phyloP scores from a whole-genome alignment of 1,140 invertebrate species.

The Araneus ventricosus region DNA sequence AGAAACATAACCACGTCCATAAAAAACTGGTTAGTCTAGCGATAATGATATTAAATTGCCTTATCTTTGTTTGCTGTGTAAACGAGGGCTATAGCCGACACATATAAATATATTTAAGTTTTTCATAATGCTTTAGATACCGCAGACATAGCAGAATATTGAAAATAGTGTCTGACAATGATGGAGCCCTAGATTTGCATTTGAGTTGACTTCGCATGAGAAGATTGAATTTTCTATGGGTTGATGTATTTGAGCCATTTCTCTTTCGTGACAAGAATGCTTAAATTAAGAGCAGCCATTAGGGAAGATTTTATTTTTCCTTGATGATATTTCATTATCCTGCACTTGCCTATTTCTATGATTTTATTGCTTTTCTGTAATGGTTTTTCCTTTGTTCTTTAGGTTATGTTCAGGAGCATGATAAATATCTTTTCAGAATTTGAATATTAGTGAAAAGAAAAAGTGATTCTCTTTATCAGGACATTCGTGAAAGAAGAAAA shows the following conservation, averaged over 20 bases:
- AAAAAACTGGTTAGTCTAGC: neutral
- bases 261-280: neutral
- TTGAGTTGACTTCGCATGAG: neutral
- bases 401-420: no score
- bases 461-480: no score
- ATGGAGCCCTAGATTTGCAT: neutral
- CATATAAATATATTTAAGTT: neutral
- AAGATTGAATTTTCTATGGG: neutral
- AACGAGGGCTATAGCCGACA: neutral
- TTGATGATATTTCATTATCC: no score
- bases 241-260: neutral
- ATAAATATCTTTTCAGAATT: no score
- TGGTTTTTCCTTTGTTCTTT: neutral
- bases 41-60: conserved; percentile 25
- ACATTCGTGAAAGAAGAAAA: no score
- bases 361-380: neutral
- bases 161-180: neutral
- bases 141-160: neutral
- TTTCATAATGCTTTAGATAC: neutral
- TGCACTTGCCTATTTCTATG: neutral
- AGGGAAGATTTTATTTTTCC: neutral
- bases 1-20: neutral
- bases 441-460: no score
- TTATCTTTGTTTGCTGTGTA: neutral
- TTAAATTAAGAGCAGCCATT: neutral